Evolutionary conservation across 2,797 vertebrate genomes (phyloP), one percentile per base, ranked within the genome.

Genomic region (Harpagifer antarcticus): DNA sequence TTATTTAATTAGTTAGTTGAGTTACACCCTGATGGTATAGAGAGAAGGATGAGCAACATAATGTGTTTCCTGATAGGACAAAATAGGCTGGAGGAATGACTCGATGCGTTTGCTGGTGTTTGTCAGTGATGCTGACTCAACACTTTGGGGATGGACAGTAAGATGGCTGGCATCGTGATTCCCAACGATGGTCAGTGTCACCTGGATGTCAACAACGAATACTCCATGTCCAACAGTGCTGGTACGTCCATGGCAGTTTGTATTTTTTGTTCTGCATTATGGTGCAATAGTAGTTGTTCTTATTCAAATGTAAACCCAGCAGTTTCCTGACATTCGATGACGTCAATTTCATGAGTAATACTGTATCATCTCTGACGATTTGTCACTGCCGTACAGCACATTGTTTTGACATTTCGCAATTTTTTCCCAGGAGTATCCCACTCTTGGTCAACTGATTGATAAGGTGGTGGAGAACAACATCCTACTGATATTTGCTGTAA

Each of bases 131-230:
- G 97, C 94, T 0, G 98, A 99, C 94, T 99, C 98, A 31, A 31
- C 98, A 99, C 89, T 96, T 99, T 77, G 98, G 98, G 70, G 70
- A 99, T 99, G 98, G 98, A 99, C 91, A 99, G 98, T 83, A 99
- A 97, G 91, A 90, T 99, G 92, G 96, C 98, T 0, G 98, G 98
- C 67, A 99, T 99, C 0, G 98, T 99, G 80, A 94, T 97, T 82
- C 98, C 98, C 69, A 99, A 99, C 0, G 98, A 99, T 5, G 96
- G 97, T 0, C 94, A 96, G 80, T 99, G 98, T 89, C 98, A 99
- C 86, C 93, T 99, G 92, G 97, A 99, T 79, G 92, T 73, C 86
- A 97, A 96, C 84, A 99, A 99, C 56, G 96, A 98, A 81, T 99
- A 99, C 76, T 95, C 95, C 84, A 99, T 97, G 97, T 96, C 98